These are phyloP conservation scores for Miichthys miiuy DNA, from an alignment of 2,797 vertebrate genomes.

Conservation along the genomic window DNA sequence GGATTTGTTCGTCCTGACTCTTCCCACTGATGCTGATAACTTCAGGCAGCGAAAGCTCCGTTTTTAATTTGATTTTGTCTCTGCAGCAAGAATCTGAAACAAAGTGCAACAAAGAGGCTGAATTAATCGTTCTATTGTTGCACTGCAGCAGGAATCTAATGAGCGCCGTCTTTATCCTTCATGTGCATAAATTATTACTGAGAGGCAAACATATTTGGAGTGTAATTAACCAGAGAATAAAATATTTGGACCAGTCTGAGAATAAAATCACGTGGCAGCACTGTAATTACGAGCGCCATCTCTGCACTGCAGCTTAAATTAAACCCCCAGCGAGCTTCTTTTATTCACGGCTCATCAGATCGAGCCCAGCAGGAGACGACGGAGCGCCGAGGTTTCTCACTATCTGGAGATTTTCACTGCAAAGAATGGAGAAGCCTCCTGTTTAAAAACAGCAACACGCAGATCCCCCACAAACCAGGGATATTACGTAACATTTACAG, in stretches of 20 bases:
- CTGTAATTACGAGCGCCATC: slow-evolving; percentile 14
- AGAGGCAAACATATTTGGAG: slow-evolving; percentile 26
- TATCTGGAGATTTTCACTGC: slow-evolving; percentile 2
- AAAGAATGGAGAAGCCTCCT: not conserved
- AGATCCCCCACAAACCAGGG: too few relatives aligned
- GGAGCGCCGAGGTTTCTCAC: not conserved
- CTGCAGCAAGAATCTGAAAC: not conserved
- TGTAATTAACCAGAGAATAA: slow-evolving; percentile 25
- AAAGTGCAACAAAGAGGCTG: slow-evolving; percentile 20
- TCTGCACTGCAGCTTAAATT: slow-evolving; percentile 34
- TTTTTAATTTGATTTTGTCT: slow-evolving; percentile 2
- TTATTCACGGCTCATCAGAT: slow-evolving; percentile 36
- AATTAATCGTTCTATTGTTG: slow-evolving; percentile 7
- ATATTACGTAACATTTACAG: not conserved
- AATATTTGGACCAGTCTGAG: slow-evolving; percentile 13
- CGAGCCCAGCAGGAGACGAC: slow-evolving; percentile 6
- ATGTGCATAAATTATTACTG: slow-evolving; percentile 1
- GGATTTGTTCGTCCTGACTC: too few relatives aligned
- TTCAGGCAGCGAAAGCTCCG: not conserved
- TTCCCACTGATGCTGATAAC: not conserved
- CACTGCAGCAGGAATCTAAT: slow-evolving; percentile 15
- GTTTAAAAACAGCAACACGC: not conserved
- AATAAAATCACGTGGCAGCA: not conserved
- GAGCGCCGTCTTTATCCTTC: not conserved
- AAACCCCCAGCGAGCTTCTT: slow-evolving; percentile 11